Evolutionary conservation across 2,888 invertebrate species (phyloP).

Genomic region (Lamproptera curius): DNA sequence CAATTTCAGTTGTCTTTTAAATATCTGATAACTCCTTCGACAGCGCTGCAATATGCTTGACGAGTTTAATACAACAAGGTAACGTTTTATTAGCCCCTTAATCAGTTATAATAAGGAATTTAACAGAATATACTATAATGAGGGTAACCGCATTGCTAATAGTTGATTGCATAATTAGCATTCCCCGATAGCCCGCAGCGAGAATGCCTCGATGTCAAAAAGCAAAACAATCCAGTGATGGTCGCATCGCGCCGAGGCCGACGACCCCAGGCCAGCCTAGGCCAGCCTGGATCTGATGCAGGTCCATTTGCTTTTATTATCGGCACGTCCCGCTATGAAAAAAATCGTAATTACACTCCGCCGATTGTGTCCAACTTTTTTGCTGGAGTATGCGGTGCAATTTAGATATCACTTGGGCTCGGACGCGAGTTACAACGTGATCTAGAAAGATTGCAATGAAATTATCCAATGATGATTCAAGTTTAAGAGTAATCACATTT

Average conservation of each 20-base stretch:
- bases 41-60: too few relatives aligned
- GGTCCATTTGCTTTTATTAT: constrained; percentile 3
- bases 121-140: too few relatives aligned
- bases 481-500: too few relatives aligned
- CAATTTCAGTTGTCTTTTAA: too few relatives aligned
- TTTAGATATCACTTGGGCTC: neutral
- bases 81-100: too few relatives aligned
- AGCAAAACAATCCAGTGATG: constrained; percentile 23
- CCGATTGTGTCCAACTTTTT: neutral
- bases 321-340: constrained; percentile 1
- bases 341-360: neutral
- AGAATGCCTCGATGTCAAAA: neutral
- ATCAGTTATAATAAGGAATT: too few relatives aligned
- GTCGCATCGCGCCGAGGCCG: constrained; percentile 22
- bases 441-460: too few relatives aligned
- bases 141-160: too few relatives aligned
- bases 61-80: too few relatives aligned
- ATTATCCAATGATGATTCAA: too few relatives aligned
- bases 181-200: neutral
- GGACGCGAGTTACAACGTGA: too few relatives aligned
- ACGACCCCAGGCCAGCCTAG: constrained; percentile 24
- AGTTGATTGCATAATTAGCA: neutral
- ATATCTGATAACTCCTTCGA: too few relatives aligned
- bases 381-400: neutral
- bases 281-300: constrained; percentile 20